These are phyloP conservation scores for Notoglanidium macrostoma DNA, from an alignment of 2,797 vertebrate species.

Conservation along the genomic window DNA sequence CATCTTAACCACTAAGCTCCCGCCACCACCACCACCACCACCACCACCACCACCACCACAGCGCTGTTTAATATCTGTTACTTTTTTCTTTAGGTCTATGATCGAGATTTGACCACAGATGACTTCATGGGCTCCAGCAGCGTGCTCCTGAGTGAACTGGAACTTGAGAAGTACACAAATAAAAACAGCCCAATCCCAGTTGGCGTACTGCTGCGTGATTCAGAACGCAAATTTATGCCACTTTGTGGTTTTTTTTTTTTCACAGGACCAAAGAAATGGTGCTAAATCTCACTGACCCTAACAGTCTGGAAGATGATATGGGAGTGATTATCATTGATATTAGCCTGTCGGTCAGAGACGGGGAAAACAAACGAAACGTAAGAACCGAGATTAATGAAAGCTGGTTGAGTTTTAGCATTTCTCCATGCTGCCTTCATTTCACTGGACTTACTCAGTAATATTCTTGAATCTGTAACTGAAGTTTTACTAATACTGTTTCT, in stretches of 20 bases:
- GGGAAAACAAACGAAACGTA: conserved; percentile 78
- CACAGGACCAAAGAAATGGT: conserved; percentile 78
- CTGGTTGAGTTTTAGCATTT: not conserved
- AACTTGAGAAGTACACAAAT: conserved; percentile 83
- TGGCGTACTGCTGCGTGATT: not conserved
- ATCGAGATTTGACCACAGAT: conserved; percentile 90
- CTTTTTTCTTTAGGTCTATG: conserved; percentile 80
- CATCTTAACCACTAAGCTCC: not conserved
- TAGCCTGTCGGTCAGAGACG: conserved; percentile 80
- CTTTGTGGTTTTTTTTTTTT: not conserved
- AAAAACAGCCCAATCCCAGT: not conserved
- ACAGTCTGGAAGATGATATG: conserved; percentile 96
- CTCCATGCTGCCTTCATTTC: not conserved
- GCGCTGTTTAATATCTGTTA: too few relatives aligned
- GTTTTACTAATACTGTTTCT: conserved; percentile 33
- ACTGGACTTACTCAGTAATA: not conserved
- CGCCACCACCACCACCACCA: too few relatives aligned
- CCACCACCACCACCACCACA: too few relatives aligned
- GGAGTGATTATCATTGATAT: conserved; percentile 86
- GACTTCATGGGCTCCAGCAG: conserved; percentile 93
- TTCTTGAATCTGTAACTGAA: not conserved
- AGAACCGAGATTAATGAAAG: conserved; percentile 67
- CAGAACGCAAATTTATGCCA: not conserved
- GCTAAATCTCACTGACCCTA: conserved; percentile 86
- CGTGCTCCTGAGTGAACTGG: conserved; percentile 80